Evolutionary conservation across 2,888 invertebrate species (phyloP).

Genomic region (Trisateles emortualis): DNA sequence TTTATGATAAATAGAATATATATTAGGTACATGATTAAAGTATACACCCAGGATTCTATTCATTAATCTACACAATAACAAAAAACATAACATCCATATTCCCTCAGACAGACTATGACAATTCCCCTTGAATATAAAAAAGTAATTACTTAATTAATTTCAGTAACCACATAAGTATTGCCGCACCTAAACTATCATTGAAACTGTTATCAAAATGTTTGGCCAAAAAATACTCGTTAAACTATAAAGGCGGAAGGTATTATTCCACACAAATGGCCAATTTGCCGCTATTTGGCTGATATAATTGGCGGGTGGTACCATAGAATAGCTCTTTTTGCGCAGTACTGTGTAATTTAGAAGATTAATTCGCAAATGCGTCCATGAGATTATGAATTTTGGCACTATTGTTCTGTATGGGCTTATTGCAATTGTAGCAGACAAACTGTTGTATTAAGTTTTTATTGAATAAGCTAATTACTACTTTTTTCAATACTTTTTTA

Average conservation of each 20-base stretch:
- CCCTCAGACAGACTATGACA: too few species aligned
- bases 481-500: too few species aligned
- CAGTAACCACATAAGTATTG: neutral
- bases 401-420: constrained; percentile 38
- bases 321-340: constrained; percentile 70
- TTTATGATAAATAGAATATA: too few species aligned
- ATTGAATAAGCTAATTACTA: too few species aligned
- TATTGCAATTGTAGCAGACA: neutral
- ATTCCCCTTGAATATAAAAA: neutral
- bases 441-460: neutral
- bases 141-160: constrained; percentile 7
- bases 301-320: constrained; percentile 68
- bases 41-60: too few species aligned
- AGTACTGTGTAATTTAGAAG: constrained; percentile 64
- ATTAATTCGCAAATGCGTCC: constrained; percentile 72
- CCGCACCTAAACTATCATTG: constrained; percentile 7
- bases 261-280: constrained; percentile 72
- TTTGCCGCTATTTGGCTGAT: constrained; percentile 77
- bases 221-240: constrained; percentile 57
- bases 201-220: constrained; percentile 29
- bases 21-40: too few species aligned
- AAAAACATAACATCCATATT: too few species aligned
- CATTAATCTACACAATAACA: too few species aligned
- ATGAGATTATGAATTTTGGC: constrained; percentile 78
- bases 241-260: constrained; percentile 74